A percentile compares a stretch with the other conserved stretches of the same genome.
phyloP scores from a whole-genome alignment of 2,797 vertebrate genomes.

The Oreochromis grahami region DNA sequence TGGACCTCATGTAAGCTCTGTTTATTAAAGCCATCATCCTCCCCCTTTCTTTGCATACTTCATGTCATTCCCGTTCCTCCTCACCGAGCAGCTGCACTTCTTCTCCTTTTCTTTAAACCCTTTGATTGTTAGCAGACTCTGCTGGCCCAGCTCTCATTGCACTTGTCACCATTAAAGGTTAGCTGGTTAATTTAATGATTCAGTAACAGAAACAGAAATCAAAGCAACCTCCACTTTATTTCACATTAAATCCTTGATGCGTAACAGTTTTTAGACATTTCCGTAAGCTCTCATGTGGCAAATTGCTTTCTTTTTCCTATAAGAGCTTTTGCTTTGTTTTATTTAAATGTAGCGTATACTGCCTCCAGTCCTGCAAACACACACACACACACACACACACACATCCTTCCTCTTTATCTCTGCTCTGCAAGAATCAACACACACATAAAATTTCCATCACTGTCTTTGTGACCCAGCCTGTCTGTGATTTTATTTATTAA shows the following conservation, averaged over 20 bases:
- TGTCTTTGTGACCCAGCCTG: slow-evolving; percentile 26
- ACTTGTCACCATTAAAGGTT: slow-evolving; percentile 35
- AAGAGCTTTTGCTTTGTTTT: slow-evolving; percentile 28
- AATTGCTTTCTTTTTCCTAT: slow-evolving; percentile 52
- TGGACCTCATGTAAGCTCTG: slow-evolving; percentile 8
- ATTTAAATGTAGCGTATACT: slow-evolving; percentile 13
- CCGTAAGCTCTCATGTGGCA: slow-evolving; percentile 34
- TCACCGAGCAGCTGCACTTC: slow-evolving; percentile 33
- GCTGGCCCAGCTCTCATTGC: neutral
- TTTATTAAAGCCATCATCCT: slow-evolving; percentile 37
- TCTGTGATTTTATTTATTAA: slow-evolving; percentile 24
- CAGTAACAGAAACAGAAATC: slow-evolving; percentile 33
- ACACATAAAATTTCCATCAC: slow-evolving; percentile 5
- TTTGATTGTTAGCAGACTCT: slow-evolving; percentile 8
- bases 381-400: neutral
- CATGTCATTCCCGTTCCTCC: slow-evolving; percentile 19
- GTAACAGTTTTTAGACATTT: slow-evolving; percentile 14
- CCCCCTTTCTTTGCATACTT: slow-evolving; percentile 16
- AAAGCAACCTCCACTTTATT: slow-evolving; percentile 31
- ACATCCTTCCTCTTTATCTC: slow-evolving; percentile 8
- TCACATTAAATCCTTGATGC: slow-evolving; percentile 34
- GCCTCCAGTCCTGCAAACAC: neutral
- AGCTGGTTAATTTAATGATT: slow-evolving; percentile 42
- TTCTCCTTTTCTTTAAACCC: slow-evolving; percentile 1
- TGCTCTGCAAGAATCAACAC: slow-evolving; percentile 5